Percentiles rank a stretch among this genome's conserved stretches.
These are phyloP conservation scores for Dione vanillae DNA, from an alignment of 2,888 invertebrate genomes.

Conservation along the genomic window DNA sequence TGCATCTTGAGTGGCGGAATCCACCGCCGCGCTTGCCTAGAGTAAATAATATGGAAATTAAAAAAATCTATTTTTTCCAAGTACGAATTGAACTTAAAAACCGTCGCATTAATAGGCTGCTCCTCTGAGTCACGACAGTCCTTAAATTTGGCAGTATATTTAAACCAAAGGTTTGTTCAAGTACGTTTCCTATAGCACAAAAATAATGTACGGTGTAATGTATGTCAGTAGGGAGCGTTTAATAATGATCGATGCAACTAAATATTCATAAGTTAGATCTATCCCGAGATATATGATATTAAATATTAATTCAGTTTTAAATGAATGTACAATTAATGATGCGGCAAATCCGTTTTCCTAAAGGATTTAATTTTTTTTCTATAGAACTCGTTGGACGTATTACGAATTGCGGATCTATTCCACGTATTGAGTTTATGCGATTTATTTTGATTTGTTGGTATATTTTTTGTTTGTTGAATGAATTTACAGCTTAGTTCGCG, in stretches of 20 bases:
- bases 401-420: slow-evolving; percentile 40
- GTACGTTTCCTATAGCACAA: neutral
- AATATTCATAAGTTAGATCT: slow-evolving; percentile 57
- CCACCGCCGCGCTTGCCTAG: too few relatives aligned
- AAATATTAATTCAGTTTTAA: slow-evolving; percentile 58
- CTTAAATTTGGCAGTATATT: too few relatives aligned
- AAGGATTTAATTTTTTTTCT: slow-evolving; percentile 46
- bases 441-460: slow-evolving; percentile 44
- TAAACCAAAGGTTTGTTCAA: too few relatives aligned
- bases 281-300: slow-evolving; percentile 53
- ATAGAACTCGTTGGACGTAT: slow-evolving; percentile 21
- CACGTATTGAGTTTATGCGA: slow-evolving; percentile 41
- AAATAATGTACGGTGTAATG: slow-evolving; percentile 10
- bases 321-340: slow-evolving; percentile 54
- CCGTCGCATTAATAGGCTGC: too few relatives aligned
- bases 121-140: too few relatives aligned
- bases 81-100: too few relatives aligned
- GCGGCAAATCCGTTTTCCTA: slow-evolving; percentile 51
- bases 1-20: too few relatives aligned
- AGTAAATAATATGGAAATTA: too few relatives aligned
- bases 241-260: slow-evolving; percentile 56
- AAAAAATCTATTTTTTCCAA: too few relatives aligned
- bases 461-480: slow-evolving; percentile 36
- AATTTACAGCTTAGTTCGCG: slow-evolving; percentile 16
- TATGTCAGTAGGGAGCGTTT: slow-evolving; percentile 26